Evolutionary conservation across 1,140 invertebrate species (phyloP).

Genomic region (Temnothorax curvispinosus): DNA sequence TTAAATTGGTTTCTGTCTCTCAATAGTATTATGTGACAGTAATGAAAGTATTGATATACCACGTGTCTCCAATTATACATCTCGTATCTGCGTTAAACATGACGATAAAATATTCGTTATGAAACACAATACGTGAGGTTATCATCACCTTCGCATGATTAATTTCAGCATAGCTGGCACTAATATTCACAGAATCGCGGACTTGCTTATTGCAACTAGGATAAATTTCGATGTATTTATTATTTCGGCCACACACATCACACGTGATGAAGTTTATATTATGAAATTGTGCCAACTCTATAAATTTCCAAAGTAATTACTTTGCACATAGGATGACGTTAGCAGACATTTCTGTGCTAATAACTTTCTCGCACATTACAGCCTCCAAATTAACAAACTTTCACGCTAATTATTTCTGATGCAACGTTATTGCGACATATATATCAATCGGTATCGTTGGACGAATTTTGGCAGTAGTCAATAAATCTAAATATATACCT

Average conservation of each 20-base stretch:
- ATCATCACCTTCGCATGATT: not conserved
- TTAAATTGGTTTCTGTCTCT: not conserved
- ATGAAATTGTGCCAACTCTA: slow-evolving; percentile 44
- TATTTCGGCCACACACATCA: slow-evolving; percentile 11
- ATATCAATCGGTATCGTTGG: not conserved
- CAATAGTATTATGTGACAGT: not conserved
- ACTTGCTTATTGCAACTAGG: not conserved
- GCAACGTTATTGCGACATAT: slow-evolving; percentile 26
- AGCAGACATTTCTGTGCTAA: slow-evolving; percentile 52
- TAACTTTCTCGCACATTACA: slow-evolving; percentile 49
- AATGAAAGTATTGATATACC: not conserved
- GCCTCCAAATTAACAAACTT: slow-evolving; percentile 56
- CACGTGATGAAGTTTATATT: slow-evolving; percentile 43
- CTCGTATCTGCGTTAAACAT: not conserved
- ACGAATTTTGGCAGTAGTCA: slow-evolving; percentile 1
- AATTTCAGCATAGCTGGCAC: slow-evolving; percentile 3
- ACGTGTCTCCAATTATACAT: not conserved
- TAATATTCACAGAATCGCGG: not conserved
- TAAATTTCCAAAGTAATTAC: slow-evolving; percentile 58
- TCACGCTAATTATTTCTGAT: slow-evolving; percentile 55
- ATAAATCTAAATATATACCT: slow-evolving; percentile 7
- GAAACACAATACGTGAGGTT: not conserved
- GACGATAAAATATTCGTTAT: not conserved
- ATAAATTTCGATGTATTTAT: slow-evolving; percentile 53
- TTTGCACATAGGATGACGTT: slow-evolving; percentile 37